Conservation (phyloP, 2,797 vertebrate genomes). For the Carapus acus region DNA sequence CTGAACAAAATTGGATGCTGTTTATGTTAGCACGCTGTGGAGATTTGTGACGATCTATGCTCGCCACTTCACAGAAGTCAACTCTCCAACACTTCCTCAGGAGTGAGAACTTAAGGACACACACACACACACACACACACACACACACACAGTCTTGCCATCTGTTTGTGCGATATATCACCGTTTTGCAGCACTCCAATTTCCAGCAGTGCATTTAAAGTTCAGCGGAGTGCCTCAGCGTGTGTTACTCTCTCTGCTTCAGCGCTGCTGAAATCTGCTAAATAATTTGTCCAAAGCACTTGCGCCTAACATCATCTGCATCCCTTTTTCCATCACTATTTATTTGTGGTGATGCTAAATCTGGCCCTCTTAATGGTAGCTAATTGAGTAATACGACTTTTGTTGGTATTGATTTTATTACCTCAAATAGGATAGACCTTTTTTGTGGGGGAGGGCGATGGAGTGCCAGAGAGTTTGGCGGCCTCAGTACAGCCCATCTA, state of each 20-base stretch:
- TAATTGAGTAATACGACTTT: constrained; percentile 54
- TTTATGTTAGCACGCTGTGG: constrained; percentile 1
- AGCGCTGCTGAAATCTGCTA: constrained; percentile 8
- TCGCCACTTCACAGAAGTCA: neutral
- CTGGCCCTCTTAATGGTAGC: constrained; percentile 32
- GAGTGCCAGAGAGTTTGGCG: constrained; percentile 41
- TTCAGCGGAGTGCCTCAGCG: too few species aligned
- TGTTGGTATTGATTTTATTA: constrained; percentile 55
- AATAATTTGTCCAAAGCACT: constrained; percentile 10
- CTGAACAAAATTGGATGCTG: neutral
- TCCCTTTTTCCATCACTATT: constrained; percentile 38
- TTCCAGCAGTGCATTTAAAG: constrained; percentile 12
- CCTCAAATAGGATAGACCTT: constrained; percentile 34
- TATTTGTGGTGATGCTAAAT: constrained; percentile 33
- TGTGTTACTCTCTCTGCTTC: neutral
- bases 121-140: too few species aligned
- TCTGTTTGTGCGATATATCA: neutral
- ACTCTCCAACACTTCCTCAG: neutral
- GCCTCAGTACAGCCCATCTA: constrained; percentile 39
- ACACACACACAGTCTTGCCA: too few species aligned
- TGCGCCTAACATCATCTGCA: constrained; percentile 3
- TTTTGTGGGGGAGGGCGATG: constrained; percentile 25
- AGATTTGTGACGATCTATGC: constrained; percentile 29
- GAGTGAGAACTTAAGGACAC: neutral
- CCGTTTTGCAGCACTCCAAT: constrained; percentile 6